phyloP scores from a whole-genome alignment of 1,140 invertebrate species.

The Macrostomum lignano region DNA sequence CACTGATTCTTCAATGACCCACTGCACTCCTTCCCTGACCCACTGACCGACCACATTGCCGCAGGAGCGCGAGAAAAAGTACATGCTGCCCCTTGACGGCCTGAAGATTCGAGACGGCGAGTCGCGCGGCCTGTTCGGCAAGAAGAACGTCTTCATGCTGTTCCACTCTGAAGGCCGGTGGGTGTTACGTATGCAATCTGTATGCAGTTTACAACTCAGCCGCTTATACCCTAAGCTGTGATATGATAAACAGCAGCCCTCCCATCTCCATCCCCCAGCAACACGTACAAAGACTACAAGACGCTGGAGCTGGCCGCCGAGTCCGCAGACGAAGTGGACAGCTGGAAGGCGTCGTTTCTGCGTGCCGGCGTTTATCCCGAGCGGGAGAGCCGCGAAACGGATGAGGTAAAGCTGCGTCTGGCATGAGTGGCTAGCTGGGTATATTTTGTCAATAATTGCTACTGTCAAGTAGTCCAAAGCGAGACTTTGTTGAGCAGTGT shows the following conservation, averaged over 20 bases:
- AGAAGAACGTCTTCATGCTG: constrained; percentile 76
- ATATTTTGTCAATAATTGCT: neutral
- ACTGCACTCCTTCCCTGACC: too few relatives aligned
- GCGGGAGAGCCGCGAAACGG: constrained; percentile 47
- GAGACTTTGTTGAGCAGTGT: too few relatives aligned
- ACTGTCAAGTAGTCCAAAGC: too few relatives aligned
- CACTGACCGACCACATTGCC: too few relatives aligned
- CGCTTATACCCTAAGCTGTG: too few relatives aligned
- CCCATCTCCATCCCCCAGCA: constrained; percentile 61
- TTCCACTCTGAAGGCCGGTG: constrained; percentile 86
- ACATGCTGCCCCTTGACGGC: constrained; percentile 84
- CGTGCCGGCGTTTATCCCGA: constrained; percentile 95
- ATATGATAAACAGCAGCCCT: constrained; percentile 79
- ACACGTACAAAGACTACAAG: constrained; percentile 28
- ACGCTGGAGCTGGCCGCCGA: constrained; percentile 65
- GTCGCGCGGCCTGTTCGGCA: constrained; percentile 88
- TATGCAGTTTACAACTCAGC: too few relatives aligned
- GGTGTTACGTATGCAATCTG: too few relatives aligned
- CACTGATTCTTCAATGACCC: too few relatives aligned
- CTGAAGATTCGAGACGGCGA: constrained; percentile 85
- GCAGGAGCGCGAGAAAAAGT: constrained; percentile 92
- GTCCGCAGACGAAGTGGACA: constrained; percentile 92
- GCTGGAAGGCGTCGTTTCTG: constrained; percentile 96
- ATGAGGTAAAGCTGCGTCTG: constrained; percentile 56
- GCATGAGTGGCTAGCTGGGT: too few relatives aligned